Conservation (phyloP, 2,797 vertebrate species). For the Monodelphis domestica region DNA sequence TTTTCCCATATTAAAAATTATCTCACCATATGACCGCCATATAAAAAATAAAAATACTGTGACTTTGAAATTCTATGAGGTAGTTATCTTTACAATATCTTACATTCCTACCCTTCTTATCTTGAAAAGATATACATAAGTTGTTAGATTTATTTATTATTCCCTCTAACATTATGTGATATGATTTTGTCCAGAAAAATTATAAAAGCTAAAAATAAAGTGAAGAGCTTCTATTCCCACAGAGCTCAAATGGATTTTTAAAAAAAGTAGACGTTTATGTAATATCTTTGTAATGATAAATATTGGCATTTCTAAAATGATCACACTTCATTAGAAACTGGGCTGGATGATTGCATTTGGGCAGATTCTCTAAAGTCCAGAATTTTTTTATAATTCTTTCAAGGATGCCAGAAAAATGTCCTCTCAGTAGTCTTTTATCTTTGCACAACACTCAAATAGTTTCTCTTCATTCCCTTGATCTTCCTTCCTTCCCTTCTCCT, state of each 20-base stretch:
- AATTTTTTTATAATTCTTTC: background rate
- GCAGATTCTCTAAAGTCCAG: background rate
- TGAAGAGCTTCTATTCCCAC: background rate
- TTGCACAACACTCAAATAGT: background rate
- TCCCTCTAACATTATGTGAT: constrained; percentile 14
- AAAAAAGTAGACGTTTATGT: background rate
- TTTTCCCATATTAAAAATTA: constrained; percentile 15
- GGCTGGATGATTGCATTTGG: background rate
- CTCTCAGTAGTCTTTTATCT: background rate
- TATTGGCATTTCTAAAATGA: background rate
- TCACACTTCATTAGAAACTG: background rate
- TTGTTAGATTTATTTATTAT: background rate
- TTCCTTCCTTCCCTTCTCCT: background rate
- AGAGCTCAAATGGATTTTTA: background rate
- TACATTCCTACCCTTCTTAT: background rate
- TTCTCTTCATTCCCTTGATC: background rate
- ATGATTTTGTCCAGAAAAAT: background rate
- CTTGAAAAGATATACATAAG: constrained; percentile 19
- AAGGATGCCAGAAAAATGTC: background rate
- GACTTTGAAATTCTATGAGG: background rate
- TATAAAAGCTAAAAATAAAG: constrained; percentile 15
- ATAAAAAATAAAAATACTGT: background rate
- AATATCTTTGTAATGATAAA: constrained; percentile 2
- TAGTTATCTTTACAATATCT: background rate
- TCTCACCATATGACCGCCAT: background rate